Evolutionary conservation across 2,888 invertebrate genomes (phyloP).

Genomic region (Cremastinae sp.): DNA sequence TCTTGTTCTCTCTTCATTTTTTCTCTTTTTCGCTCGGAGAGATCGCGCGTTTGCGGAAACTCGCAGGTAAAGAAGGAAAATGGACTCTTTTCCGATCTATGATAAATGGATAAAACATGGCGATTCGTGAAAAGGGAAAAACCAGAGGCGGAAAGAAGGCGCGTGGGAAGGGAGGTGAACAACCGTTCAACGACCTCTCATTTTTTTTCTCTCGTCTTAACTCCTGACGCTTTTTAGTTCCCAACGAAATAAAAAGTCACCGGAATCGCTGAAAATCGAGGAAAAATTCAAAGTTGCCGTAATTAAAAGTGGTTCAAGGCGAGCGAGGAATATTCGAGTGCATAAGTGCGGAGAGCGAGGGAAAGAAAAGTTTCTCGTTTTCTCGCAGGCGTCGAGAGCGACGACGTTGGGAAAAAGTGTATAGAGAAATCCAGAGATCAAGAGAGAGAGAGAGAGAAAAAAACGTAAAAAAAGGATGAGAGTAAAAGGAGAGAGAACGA

Average conservation of each 20-base stretch:
- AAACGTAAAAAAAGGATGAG: conserved; percentile 27
- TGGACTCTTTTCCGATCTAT: conserved; percentile 46
- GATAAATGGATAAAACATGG: conserved; percentile 68
- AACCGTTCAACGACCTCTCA: conserved; percentile 24
- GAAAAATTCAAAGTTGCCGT: conserved; percentile 9
- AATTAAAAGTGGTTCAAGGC: no score
- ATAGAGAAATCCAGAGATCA: conserved; percentile 14
- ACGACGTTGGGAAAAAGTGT: conserved; percentile 23
- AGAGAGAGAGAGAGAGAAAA: conserved; percentile 9
- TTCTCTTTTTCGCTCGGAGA: conserved; percentile 16
- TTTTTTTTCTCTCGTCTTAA: conserved; percentile 10
- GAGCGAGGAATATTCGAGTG: conserved; percentile 3
- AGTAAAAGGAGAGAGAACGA: conserved; percentile 46
- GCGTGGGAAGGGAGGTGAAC: conserved; percentile 21
- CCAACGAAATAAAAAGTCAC: conserved; percentile 6
- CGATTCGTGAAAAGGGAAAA: conserved; percentile 19
- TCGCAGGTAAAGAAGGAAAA: conserved; percentile 14
- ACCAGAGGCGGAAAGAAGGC: background rate
- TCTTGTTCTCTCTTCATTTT: background rate
- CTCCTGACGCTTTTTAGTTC: conserved; percentile 2
- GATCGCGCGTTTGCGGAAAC: background rate
- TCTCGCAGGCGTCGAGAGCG: background rate
- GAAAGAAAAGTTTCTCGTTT: background rate
- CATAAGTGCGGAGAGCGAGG: background rate
- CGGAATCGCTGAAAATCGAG: conserved; percentile 13